Conservation (phyloP, 2,888 invertebrate genomes). For the Metacarcinus magister region DNA sequence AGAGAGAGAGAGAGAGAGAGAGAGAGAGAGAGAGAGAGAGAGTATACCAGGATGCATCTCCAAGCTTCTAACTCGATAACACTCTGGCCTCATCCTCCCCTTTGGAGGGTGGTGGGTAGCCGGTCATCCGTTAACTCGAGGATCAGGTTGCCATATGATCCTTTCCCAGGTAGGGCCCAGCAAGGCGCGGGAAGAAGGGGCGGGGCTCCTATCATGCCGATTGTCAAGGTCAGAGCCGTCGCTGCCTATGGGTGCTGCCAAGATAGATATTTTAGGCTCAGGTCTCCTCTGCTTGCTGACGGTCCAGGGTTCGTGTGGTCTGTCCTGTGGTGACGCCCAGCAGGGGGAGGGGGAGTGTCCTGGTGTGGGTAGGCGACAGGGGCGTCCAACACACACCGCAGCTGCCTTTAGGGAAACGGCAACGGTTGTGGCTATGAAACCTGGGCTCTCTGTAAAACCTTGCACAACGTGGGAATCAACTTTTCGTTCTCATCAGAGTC, state of each 20-base stretch:
- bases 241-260: conserved; percentile 18
- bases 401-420: neutral
- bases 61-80: neutral
- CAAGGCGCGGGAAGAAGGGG: neutral
- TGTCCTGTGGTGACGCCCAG: neutral
- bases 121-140: neutral
- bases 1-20: conserved; percentile 50
- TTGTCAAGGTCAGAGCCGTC: conserved; percentile 45
- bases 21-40: conserved; percentile 50
- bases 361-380: neutral
- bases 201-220: neutral
- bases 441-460: neutral
- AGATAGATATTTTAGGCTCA: conserved; percentile 50
- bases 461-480: neutral
- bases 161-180: neutral
- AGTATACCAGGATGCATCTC: neutral
- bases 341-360: neutral
- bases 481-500: neutral
- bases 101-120: neutral
- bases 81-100: neutral
- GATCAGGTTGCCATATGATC: conserved; percentile 22
- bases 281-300: neutral
- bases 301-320: neutral
- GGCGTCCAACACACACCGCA: neutral
- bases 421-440: neutral